Conservation (phyloP, 1,140 invertebrate genomes). For the Psix sp. region DNA sequence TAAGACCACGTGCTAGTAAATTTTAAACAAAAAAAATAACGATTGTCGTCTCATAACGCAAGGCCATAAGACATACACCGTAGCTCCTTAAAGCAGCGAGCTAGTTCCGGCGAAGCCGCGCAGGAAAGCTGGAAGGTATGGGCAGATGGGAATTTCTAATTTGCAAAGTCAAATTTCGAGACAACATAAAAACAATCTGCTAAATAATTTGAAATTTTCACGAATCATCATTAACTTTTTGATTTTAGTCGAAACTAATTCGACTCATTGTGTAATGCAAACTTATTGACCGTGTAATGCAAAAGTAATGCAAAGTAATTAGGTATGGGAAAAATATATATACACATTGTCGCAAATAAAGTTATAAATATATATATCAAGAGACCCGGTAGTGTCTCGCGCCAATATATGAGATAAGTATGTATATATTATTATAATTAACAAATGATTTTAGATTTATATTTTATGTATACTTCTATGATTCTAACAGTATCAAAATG, state of each 20-base stretch:
- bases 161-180: slow-evolving; percentile 21
- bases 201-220: slow-evolving; percentile 26
- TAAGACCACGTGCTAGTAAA: slow-evolving; percentile 23
- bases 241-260: slow-evolving; percentile 12
- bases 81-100: too few relatives aligned
- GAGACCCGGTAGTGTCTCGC: slow-evolving; percentile 55
- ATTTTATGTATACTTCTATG: slow-evolving; percentile 49
- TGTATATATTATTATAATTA: slow-evolving; percentile 59
- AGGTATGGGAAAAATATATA: slow-evolving; percentile 18
- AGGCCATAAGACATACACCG: too few relatives aligned
- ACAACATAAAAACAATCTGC: slow-evolving; percentile 17
- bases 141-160: slow-evolving; percentile 57
- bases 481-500: slow-evolving; percentile 50
- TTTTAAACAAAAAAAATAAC: too few relatives aligned
- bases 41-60: too few relatives aligned
- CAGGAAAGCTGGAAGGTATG: slow-evolving; percentile 47
- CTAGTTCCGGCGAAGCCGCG: slow-evolving; percentile 9
- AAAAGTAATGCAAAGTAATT: slow-evolving; percentile 2
- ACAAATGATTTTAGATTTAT: slow-evolving; percentile 57
- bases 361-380: slow-evolving; percentile 56
- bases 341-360: slow-evolving; percentile 38
- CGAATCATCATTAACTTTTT: slow-evolving; percentile 36
- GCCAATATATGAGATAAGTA: slow-evolving; percentile 58
- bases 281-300: neutral
- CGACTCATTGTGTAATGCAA: neutral